Conservation (phyloP, 2,113 vertebrate genomes). For the Cygnus atratus region DNA sequence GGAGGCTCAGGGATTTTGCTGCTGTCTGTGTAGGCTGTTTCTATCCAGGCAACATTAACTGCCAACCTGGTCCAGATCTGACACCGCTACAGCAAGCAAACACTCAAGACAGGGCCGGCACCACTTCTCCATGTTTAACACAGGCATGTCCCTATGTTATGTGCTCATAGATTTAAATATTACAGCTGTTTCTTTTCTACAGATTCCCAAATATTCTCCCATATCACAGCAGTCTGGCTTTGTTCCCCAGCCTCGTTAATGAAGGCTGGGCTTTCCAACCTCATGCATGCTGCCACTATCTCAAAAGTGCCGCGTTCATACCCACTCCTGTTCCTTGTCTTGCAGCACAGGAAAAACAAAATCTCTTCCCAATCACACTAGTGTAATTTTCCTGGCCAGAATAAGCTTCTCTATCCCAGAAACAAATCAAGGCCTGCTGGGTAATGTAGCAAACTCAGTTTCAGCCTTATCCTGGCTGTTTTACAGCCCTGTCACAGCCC, state of each 20-base stretch:
- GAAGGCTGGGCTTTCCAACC: neutral
- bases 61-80: neutral
- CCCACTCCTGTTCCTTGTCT: neutral
- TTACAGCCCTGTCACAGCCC: neutral
- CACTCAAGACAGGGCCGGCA: neutral
- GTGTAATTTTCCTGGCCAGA: neutral
- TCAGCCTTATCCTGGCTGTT: neutral
- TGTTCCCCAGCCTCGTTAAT: neutral
- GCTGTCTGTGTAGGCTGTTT: neutral
- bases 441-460: neutral
- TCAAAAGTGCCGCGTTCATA: neutral
- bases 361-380: neutral
- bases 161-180: neutral
- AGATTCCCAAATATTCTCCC: neutral
- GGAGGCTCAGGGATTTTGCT: neutral
- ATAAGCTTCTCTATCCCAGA: neutral
- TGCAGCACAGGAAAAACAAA: neutral
- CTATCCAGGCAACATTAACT: neutral
- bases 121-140: neutral
- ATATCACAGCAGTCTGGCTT: neutral
- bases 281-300: neutral
- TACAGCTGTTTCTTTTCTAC: neutral
- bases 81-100: neutral
- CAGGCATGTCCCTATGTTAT: neutral
- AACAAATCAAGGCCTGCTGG: neutral